Evolutionary conservation across 2,797 vertebrate species (phyloP), one percentile per base, ranked within the genome.

Genomic region (Oophaga sylvatica): DNA sequence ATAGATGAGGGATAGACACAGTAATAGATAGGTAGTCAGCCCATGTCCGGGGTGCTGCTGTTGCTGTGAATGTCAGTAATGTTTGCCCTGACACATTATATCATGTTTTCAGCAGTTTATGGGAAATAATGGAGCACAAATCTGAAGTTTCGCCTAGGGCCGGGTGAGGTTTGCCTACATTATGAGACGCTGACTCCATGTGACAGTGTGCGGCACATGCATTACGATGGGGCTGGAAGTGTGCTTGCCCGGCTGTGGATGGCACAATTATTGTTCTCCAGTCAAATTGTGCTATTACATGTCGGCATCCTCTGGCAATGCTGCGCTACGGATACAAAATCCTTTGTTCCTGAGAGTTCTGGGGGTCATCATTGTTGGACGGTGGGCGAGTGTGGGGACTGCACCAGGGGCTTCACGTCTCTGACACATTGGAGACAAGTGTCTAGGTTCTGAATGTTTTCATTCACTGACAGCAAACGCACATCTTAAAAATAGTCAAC

Each of bases 1-100:
- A 67, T 67, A 29, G 63, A 67, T 67, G 26, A 20, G 2, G 26
- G 26, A 41, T 41, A 41, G 35, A 41, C n/a, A n/a, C n/a, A n/a
- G n/a, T 41, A 41, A 70, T 31, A 35, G 26, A 70, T 70, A 35
- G 26, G 7, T 17, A 17, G 67, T 31, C 1, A 41, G 20, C 11
- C 11, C 15, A 41, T 70, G 31, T 45, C 15, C 16, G 57, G 57
- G 9, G n/a, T 4, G 22, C 17, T 2, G 12, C 1, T 57, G 48
- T 78, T 2, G 48, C 22, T 26, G 4, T 78, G 45, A 15, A 12
- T 31, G 12, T 4, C 67, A 53, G 10, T 53, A 20, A 19, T 73
- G 29, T 83, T 70, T 59, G 26, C 26, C 53, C 81, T 83, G 81
- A 83, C 81, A 83, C 56, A 73, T 83, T 41, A 83, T 73, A 73